Evolutionary conservation across 2,888 invertebrate species (phyloP).

Genomic region (Biston stratarius): DNA sequence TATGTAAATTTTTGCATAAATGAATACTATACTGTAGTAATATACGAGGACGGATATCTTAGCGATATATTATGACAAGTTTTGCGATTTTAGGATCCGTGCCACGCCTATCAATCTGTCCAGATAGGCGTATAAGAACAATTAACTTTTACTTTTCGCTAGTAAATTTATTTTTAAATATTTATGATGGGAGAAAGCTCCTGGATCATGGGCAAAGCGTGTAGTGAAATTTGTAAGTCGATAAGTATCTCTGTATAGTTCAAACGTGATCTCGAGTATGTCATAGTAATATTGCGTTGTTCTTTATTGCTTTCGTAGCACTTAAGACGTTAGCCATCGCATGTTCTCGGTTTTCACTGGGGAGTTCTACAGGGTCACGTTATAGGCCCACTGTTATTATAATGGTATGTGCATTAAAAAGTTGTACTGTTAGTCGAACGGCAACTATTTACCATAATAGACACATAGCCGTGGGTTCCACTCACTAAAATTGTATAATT

Average conservation of each 20-base stretch:
- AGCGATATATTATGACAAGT: conserved; percentile 36
- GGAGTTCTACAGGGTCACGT: conserved; percentile 42
- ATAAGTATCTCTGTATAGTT: conserved; percentile 52
- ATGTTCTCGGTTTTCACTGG: conserved; percentile 38
- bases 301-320: conserved; percentile 47
- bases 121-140: conserved; percentile 61
- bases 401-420: conserved; percentile 36
- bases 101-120: conserved; percentile 46
- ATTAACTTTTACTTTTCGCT: conserved; percentile 72
- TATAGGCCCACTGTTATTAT: conserved; percentile 40
- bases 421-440: conserved; percentile 40
- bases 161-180: conserved; percentile 56
- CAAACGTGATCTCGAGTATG: conserved; percentile 52
- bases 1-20: conserved; percentile 36
- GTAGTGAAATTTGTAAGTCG: conserved; percentile 57
- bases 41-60: conserved; percentile 29
- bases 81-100: conserved; percentile 34
- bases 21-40: conserved; percentile 26
- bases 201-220: conserved; percentile 54
- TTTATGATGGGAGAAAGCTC: conserved; percentile 64
- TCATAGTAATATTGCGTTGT: conserved; percentile 45
- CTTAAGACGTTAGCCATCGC: conserved; percentile 35
- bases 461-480: conserved; percentile 41
- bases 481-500: conserved; percentile 64
- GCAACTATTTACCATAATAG: conserved; percentile 39